These are phyloP conservation scores for Diglossa cyanea DNA, from an alignment of 2,797 vertebrate genomes.

Conservation along the genomic window DNA sequence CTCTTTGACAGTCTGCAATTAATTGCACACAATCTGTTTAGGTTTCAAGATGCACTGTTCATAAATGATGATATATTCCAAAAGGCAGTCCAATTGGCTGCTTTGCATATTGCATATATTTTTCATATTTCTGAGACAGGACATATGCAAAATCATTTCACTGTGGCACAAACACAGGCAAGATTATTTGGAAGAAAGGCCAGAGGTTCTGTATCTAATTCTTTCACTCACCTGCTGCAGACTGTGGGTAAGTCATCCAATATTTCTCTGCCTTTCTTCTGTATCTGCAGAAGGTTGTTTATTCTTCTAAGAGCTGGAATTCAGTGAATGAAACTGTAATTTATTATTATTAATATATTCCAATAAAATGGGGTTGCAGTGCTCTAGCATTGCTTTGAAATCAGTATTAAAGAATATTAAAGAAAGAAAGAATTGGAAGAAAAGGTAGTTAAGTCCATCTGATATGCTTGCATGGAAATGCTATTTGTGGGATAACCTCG, in stretches of 20 bases:
- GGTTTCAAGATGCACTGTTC: constrained; percentile 26
- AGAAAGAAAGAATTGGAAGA: not conserved
- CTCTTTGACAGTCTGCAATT: constrained; percentile 55
- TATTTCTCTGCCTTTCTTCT: constrained; percentile 35
- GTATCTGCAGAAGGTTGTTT: not conserved
- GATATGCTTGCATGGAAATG: not conserved
- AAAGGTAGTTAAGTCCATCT: not conserved
- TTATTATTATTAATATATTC: constrained; percentile 39
- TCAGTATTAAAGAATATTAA: not conserved
- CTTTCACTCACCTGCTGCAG: constrained; percentile 9
- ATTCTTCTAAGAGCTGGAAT: not conserved
- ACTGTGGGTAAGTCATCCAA: not conserved
- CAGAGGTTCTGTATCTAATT: constrained; percentile 28
- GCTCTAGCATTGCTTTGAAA: not conserved
- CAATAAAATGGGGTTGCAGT: constrained; percentile 1
- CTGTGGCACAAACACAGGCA: constrained; percentile 17
- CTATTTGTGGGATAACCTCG: not conserved
- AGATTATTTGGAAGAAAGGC: constrained; percentile 39
- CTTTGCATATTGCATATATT: constrained; percentile 57
- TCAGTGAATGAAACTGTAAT: constrained; percentile 17
- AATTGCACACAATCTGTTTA: constrained; percentile 59
- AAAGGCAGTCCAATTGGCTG: constrained; percentile 41
- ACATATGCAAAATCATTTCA: constrained; percentile 44
- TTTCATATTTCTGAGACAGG: constrained; percentile 35
- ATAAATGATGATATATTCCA: constrained; percentile 52